A percentile compares a stretch with the other conserved stretches of the same genome.
Evolutionary conservation across 2,888 invertebrate genomes (phyloP).

Genomic region (Maniola hyperantus): DNA sequence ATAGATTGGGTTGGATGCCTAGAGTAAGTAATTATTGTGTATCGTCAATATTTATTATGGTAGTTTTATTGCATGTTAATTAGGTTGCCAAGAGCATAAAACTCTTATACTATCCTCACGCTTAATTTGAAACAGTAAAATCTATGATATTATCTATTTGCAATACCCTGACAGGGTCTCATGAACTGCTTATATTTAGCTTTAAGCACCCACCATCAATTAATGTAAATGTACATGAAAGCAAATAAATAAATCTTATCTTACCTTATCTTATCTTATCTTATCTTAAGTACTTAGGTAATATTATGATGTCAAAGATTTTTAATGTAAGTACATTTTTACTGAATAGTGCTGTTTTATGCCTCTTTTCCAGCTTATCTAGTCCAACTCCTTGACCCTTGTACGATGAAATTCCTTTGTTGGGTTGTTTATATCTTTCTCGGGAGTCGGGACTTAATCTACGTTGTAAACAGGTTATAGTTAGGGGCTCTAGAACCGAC

Average conservation of each 20-base stretch:
- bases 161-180: no score
- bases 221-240: no score
- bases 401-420: background rate
- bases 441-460: background rate
- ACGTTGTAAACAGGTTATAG: background rate
- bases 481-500: background rate
- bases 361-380: background rate
- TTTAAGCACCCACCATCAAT: no score
- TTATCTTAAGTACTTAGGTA: background rate
- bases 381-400: background rate
- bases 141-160: background rate
- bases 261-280: no score
- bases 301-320: background rate
- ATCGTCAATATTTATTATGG: constrained; percentile 10
- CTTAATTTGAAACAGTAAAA: background rate
- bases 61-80: background rate
- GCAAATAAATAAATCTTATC: no score
- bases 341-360: background rate
- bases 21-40: constrained; percentile 16
- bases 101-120: background rate
- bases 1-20: constrained; percentile 1
- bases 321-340: background rate
- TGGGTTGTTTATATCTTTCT: background rate
- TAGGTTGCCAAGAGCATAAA: background rate
- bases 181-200: no score